Evolutionary conservation across 2,797 vertebrate species (phyloP), one percentile per base, ranked within the genome.

Genomic region (Botia kubotai): DNA sequence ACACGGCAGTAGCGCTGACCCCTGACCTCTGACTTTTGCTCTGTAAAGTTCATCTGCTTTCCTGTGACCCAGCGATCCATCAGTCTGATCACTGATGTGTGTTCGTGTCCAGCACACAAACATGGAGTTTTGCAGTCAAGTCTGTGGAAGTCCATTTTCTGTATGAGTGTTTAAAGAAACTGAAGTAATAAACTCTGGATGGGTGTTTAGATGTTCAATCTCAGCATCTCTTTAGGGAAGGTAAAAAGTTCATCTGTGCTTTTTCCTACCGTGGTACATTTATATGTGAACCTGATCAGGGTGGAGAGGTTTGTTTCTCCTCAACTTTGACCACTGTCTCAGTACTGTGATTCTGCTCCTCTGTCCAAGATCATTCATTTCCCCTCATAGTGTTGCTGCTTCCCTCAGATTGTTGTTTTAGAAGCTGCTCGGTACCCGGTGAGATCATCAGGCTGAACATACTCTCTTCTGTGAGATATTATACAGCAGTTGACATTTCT

Each of bases 21-120:
- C 68, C 68, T 71, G 77, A 53, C 43, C 55, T 60, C 57, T 71
- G 76, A 63, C 39, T 39, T 60, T 17, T 70, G 55, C 43, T 63
- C 46, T 78, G 12, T 36, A 21, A 29, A 16, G 57, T 26, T 79
- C 76, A 78, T 21, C 76, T 70, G 66, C 21, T 70, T 79, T 26
- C 21, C 5, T 12, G n/a, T 53, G 43, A 72, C 57, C 77, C 29
- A 26, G 23, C 1, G 23, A 70, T 78, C 17, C 36, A 50, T 78
- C 46, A 16, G 66, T 6, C 65, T 70, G 66, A 70, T 78, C 76
- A 4, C 76, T 58, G 26, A 8, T 58, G 71, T 75, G 58, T 73
- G 71, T 79, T 50, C 21, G 26, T 66, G 29, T 33, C 66, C 60
- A 39, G 7, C 46, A 23, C 23, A 26, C 23, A 26, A 26, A 26